phyloP scores from a whole-genome alignment of 1,140 invertebrate genomes.

The Drosophila rufa region DNA sequence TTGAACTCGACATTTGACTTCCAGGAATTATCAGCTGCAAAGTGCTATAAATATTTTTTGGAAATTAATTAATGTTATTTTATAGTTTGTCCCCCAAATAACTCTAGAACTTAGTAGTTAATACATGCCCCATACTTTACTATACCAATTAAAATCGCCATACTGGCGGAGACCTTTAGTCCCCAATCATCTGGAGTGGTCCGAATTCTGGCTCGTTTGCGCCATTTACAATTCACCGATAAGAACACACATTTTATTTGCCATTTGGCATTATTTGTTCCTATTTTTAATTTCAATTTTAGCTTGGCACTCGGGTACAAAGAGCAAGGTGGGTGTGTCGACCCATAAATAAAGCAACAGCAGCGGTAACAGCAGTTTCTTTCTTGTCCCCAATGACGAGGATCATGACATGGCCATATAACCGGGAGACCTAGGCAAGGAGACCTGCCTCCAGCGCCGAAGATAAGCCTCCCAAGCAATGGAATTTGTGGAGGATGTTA shows the following conservation, averaged over 20 bases:
- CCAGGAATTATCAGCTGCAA: conserved; percentile 2
- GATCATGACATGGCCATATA: conserved; percentile 29
- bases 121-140: too few species aligned
- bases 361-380: conserved; percentile 16
- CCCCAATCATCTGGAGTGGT: conserved; percentile 5
- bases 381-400: conserved; percentile 18
- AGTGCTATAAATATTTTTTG: conserved; percentile 9
- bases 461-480: conserved; percentile 15
- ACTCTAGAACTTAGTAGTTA: neutral
- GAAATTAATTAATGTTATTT: conserved; percentile 2
- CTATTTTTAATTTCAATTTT: conserved; percentile 7
- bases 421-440: conserved; percentile 6
- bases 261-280: conserved; percentile 15
- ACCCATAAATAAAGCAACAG: conserved; percentile 16
- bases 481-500: conserved; percentile 15
- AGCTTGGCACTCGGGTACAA: conserved; percentile 38
- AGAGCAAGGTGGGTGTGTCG: conserved; percentile 59
- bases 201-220: conserved; percentile 8
- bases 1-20: neutral
- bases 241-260: conserved; percentile 30
- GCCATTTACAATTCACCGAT: conserved; percentile 26
- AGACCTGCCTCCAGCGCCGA: conserved; percentile 25
- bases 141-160: conserved; percentile 6
- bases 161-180: conserved; percentile 27
- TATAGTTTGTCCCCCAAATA: neutral